A percentile compares a stretch with the other conserved stretches of the same genome.
Conservation (phyloP, 2,113 vertebrate species). For the Pagrus major region DNA sequence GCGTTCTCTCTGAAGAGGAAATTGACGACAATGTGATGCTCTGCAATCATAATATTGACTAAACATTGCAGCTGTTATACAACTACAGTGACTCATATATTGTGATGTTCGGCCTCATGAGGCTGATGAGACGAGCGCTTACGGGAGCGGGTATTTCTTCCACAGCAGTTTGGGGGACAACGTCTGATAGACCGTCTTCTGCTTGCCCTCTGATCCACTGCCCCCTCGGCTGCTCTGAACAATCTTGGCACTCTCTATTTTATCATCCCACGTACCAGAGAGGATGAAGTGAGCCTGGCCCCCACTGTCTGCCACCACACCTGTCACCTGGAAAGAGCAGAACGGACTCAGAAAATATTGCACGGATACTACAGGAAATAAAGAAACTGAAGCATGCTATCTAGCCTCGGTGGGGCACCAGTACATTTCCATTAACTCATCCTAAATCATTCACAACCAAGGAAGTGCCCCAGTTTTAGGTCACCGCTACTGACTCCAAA, state of each 20-base stretch:
- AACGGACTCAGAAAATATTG: neutral
- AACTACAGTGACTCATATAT: slow-evolving; percentile 6
- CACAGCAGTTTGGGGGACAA: slow-evolving; percentile 93
- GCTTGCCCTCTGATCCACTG: slow-evolving; percentile 90
- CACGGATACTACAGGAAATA: neutral
- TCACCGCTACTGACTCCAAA: neutral
- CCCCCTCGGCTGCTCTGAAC: slow-evolving; percentile 92
- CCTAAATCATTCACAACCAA: slow-evolving; percentile 7
- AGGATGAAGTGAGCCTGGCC: slow-evolving; percentile 94
- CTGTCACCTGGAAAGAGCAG: slow-evolving; percentile 87
- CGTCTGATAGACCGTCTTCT: slow-evolving; percentile 97
- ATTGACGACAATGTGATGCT: neutral
- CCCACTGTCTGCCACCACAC: slow-evolving; percentile 89
- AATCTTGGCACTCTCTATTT: slow-evolving; percentile 95
- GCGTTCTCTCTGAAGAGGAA: slow-evolving; percentile 90
- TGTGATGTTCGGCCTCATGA: neutral
- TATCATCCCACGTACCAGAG: slow-evolving; percentile 97
- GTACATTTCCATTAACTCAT: neutral
- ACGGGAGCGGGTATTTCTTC: slow-evolving; percentile 98
- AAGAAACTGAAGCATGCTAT: neutral
- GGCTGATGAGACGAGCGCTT: slow-evolving; percentile 71
- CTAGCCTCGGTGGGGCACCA: neutral
- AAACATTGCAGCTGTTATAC: slow-evolving; percentile 15
- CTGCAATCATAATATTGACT: slow-evolving; percentile 20
- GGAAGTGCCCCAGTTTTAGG: slow-evolving; percentile 11